These are phyloP conservation scores for Centropus bengalensis DNA, from an alignment of 2,113 vertebrate species.

Conservation along the genomic window DNA sequence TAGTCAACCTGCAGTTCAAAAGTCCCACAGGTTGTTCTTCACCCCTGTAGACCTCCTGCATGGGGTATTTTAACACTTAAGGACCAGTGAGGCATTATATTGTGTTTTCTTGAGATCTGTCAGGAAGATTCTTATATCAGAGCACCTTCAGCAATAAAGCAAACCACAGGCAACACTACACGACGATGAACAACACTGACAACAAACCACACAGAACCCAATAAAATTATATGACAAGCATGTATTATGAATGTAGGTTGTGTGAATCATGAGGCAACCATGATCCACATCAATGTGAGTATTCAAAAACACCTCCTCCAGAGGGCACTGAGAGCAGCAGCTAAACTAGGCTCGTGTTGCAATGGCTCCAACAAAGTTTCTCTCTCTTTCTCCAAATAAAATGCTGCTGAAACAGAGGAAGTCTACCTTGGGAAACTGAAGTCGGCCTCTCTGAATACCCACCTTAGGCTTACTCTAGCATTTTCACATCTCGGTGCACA, in stretches of 20 bases:
- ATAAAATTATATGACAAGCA: background rate
- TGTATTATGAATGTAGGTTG: background rate
- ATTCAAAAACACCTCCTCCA: background rate
- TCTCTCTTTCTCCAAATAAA: background rate
- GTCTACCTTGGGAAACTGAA: background rate
- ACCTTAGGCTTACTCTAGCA: background rate
- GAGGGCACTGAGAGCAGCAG: background rate
- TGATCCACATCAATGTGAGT: background rate
- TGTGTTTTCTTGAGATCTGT: background rate
- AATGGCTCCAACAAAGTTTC: background rate
- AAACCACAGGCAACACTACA: background rate
- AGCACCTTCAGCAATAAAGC: background rate
- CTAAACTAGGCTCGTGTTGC: background rate
- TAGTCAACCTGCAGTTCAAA: background rate
- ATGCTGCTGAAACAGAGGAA: background rate
- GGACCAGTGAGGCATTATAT: background rate
- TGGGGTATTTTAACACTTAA: background rate
- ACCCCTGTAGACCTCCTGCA: background rate
- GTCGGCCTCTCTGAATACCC: background rate
- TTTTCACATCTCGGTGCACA: background rate
- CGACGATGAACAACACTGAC: background rate
- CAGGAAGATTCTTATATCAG: background rate
- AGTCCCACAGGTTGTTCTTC: background rate
- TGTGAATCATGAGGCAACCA: background rate
- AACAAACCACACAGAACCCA: background rate